Percentiles rank a stretch among this genome's conserved stretches.
phyloP scores from a whole-genome alignment of 2,888 invertebrate genomes.

The Anodontia alba region DNA sequence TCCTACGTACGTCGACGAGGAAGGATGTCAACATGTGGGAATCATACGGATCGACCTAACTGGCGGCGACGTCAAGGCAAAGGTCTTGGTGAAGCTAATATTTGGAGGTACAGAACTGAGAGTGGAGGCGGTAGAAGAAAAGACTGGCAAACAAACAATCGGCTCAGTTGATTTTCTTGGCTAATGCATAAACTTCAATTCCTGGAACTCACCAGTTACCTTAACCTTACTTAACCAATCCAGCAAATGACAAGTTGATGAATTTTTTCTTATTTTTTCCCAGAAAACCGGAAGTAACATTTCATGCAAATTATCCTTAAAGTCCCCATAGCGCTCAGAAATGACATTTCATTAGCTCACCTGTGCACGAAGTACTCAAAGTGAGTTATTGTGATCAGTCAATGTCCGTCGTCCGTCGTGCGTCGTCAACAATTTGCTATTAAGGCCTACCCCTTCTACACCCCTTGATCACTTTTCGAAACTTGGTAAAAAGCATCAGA shows the following conservation, averaged over 20 bases:
- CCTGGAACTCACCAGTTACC: background rate
- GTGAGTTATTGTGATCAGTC: too few relatives aligned
- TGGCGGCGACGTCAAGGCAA: conserved; percentile 35
- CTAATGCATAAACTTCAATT: too few relatives aligned
- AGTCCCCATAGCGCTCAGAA: too few relatives aligned
- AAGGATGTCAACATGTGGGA: conserved; percentile 39
- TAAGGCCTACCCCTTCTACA: too few relatives aligned
- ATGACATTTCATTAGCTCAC: too few relatives aligned
- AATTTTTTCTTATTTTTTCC: too few relatives aligned
- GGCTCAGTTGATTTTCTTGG: conserved; percentile 40
- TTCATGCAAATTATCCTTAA: background rate
- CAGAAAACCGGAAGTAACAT: too few relatives aligned
- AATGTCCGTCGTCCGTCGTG: too few relatives aligned
- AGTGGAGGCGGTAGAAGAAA: conserved; percentile 36
- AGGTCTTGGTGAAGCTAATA: conserved; percentile 42
- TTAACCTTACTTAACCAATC: background rate
- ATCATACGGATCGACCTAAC: conserved; percentile 38
- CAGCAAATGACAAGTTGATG: background rate
- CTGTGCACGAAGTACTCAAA: too few relatives aligned
- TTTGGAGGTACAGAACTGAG: conserved; percentile 52
- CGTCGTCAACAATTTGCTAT: too few relatives aligned
- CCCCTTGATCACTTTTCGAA: too few relatives aligned
- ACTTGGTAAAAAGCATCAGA: too few relatives aligned
- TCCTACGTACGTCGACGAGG: conserved; percentile 8
- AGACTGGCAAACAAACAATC: conserved; percentile 16